Evolutionary conservation across 2,113 vertebrate species (phyloP), one percentile per base, ranked within the genome.

Genomic region (Chlamydotis undulata): DNA sequence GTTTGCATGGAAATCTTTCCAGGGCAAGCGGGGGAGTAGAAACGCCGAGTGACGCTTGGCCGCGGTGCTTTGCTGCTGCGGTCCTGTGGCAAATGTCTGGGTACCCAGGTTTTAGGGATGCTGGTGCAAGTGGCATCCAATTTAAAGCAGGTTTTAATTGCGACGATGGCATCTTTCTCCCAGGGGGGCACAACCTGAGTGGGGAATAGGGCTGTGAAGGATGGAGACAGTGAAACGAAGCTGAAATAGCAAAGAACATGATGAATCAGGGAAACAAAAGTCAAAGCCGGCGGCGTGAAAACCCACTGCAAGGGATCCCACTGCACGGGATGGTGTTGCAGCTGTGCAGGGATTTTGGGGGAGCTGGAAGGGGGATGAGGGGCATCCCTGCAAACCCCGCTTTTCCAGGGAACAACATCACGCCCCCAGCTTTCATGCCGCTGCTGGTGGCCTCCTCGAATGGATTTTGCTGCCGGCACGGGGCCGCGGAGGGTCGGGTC

Each of bases 131-230:
- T 6, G 13, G 28, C n/a, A 33, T 14, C 79, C 16, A 3, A 19
- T 4, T 31, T 37, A 19, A 79, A 53, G 39, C 6, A 11, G 60
- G 7, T 78, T 55, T 63, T 31, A 31, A 33, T 35, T 6, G 14
- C 2, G 1, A 14, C 1, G 2, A 10, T 0, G 16, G 75, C 10
- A 4, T 7, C 19, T 19, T 19, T 49, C 21, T 25, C 0, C 0
- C 25, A 59, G 56, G 29, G n/a, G 53, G 25, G 37, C 49, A 25
- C 15, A 25, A 11, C 31, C 41, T 3, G 3, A 47, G 60, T 25
- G 29, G 57, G 43, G 56, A 70, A 53, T 16, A 16, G 39, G 52
- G 28, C 41, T 61, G 70, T 33, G 86, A 63, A 41, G 41, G 71
- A 53, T 68, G 49, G 43, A 63, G 43, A 12, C 0, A 12, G 21